These are phyloP conservation scores for Porites cylindrica DNA, from an alignment of 92 coral and sea anemone species.

Conservation along the genomic window DNA sequence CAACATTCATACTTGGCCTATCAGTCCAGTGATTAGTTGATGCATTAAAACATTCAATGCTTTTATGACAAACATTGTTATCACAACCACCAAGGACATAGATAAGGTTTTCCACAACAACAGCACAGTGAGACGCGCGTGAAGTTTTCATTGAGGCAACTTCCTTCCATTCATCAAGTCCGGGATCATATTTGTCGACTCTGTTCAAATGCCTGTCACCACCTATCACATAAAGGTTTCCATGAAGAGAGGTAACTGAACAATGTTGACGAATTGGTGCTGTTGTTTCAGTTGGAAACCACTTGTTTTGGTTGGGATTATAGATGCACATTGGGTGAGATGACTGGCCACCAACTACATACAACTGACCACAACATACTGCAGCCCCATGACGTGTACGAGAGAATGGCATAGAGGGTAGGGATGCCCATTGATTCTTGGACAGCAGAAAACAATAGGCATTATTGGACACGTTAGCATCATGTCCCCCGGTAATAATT, in stretches of 20 bases:
- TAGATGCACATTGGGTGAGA: not conserved
- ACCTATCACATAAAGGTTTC: conserved; percentile 45
- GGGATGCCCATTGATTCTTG: not conserved
- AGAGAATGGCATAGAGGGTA: conserved; percentile 14
- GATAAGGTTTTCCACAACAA: conserved; percentile 20
- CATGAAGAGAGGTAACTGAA: conserved; percentile 6
- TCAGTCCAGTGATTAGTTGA: conserved; percentile 33
- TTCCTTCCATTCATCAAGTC: conserved; percentile 31
- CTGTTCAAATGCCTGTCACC: not conserved
- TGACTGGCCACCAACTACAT: conserved; percentile 31
- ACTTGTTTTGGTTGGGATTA: not conserved
- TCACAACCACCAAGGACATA: conserved; percentile 44
- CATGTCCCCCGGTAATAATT: conserved; percentile 39
- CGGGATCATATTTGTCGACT: conserved; percentile 5
- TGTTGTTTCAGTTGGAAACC: not conserved
- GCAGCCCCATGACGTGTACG: conserved; percentile 51
- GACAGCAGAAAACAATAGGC: not conserved
- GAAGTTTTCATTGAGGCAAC: conserved; percentile 41
- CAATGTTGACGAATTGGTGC: not conserved
- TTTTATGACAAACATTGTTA: not conserved
- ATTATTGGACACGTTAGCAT: too few species aligned
- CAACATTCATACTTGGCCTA: conserved; percentile 38
- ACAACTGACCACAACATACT: conserved; percentile 41
- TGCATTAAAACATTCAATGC: conserved; percentile 32
- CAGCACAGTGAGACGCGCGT: conserved; percentile 62